Percentiles rank a stretch among this genome's conserved stretches.
These are phyloP conservation scores for Eucriotettix oculatus DNA, from an alignment of 2,888 invertebrate species.

Conservation along the genomic window DNA sequence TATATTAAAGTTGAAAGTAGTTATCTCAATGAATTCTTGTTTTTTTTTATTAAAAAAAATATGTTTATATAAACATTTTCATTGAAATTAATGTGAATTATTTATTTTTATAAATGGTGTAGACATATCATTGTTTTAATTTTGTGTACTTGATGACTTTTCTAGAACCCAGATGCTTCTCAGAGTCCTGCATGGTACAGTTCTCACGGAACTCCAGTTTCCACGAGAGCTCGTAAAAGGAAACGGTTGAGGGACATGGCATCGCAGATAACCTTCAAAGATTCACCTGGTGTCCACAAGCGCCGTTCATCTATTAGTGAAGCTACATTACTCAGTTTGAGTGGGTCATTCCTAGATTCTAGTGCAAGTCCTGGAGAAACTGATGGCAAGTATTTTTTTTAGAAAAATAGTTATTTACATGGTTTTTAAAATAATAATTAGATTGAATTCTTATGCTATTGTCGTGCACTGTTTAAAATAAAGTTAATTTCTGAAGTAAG, in stretches of 20 bases:
- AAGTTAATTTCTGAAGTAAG: background rate
- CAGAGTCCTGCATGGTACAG: constrained; percentile 27
- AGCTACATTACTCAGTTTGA: constrained; percentile 66
- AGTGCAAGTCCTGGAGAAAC: background rate
- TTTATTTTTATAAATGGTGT: background rate
- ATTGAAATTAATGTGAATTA: background rate
- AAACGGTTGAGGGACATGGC: constrained; percentile 54
- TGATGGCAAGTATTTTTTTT: no score
- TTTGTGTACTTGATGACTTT: no score
- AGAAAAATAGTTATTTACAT: no score
- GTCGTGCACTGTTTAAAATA: background rate
- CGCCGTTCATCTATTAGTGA: constrained; percentile 75
- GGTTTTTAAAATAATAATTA: no score
- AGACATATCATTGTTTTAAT: no score
- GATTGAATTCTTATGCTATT: background rate
- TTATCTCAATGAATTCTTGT: no score
- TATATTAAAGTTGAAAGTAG: no score
- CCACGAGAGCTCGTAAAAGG: constrained; percentile 48
- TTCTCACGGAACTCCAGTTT: constrained; percentile 25
- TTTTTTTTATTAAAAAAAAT: no score
- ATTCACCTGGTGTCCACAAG: constrained; percentile 44
- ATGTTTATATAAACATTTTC: background rate
- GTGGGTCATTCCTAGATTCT: constrained; percentile 73
- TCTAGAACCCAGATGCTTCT: constrained; percentile 28
- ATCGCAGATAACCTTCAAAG: constrained; percentile 30